phyloP scores from a whole-genome alignment of 2,797 vertebrate species.

The Taenioides sp. region DNA sequence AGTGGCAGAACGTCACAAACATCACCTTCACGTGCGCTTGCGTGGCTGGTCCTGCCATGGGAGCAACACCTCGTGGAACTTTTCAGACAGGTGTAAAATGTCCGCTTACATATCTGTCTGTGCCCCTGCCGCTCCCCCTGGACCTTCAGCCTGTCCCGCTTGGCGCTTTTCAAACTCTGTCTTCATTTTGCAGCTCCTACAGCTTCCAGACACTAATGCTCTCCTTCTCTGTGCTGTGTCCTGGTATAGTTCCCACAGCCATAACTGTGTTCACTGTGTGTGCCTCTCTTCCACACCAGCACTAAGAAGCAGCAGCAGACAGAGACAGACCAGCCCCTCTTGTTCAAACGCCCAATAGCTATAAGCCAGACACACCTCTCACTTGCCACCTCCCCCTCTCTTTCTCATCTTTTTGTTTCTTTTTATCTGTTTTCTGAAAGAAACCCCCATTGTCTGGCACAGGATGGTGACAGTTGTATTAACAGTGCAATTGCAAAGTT shows the following conservation, averaged over 20 bases:
- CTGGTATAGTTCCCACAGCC: conserved; percentile 36
- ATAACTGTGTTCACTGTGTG: conserved; percentile 15
- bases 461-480: conserved; percentile 20
- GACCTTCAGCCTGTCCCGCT: conserved; percentile 26
- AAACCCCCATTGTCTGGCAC: conserved; percentile 38
- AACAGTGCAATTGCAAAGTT: conserved; percentile 31
- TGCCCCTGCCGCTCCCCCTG: conserved; percentile 16
- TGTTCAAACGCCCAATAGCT: conserved; percentile 64
- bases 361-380: conserved; percentile 27
- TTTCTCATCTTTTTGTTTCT: conserved; percentile 37
- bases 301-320: conserved; percentile 43
- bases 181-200: conserved; percentile 44
- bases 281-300: conserved; percentile 43
- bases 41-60: conserved; percentile 66
- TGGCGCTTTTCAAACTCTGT: conserved; percentile 34
- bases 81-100: conserved; percentile 51
- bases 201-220: conserved; percentile 16
- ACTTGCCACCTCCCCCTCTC: conserved; percentile 29
- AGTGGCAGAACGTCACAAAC: conserved; percentile 7
- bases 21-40: conserved; percentile 75
- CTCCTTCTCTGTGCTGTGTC: conserved; percentile 36
- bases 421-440: conserved; percentile 53
- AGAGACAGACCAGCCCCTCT: conserved; percentile 63
- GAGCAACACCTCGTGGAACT: conserved; percentile 65
- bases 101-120: conserved; percentile 44